A percentile compares a stretch with the other conserved stretches of the same genome.
phyloP scores from a whole-genome alignment of 1,140 invertebrate genomes.

The Atta colombica region DNA sequence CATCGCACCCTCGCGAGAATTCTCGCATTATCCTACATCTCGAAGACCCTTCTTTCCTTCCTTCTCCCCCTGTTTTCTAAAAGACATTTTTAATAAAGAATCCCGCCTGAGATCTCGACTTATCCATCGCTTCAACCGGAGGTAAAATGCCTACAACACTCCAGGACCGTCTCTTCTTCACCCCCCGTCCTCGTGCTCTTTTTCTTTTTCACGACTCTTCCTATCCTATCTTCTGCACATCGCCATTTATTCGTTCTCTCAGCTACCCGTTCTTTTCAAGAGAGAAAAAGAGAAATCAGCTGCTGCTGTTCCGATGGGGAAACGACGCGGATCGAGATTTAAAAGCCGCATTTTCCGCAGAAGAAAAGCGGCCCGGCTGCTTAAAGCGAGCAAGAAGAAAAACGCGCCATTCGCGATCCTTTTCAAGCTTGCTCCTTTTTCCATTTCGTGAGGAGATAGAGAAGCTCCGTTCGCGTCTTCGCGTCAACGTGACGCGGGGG shows the following conservation, averaged over 20 bases:
- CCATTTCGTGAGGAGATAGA: conserved; percentile 50
- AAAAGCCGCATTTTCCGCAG: conserved; percentile 71
- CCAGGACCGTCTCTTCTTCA: conserved; percentile 10
- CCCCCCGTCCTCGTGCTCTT: not conserved
- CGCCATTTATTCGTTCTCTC: conserved; percentile 44
- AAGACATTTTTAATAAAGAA: conserved; percentile 75
- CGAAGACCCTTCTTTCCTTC: not conserved
- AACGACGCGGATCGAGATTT: conserved; percentile 73
- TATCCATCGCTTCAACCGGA: conserved; percentile 52
- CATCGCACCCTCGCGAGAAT: conserved; percentile 38
- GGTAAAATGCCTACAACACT: conserved; percentile 44
- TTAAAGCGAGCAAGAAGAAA: conserved; percentile 67
- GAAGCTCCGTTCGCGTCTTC: conserved; percentile 28
- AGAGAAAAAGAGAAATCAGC: conserved; percentile 27
- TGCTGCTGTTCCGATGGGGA: conserved; percentile 57
- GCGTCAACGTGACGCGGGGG: conserved; percentile 3
- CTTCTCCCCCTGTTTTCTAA: conserved; percentile 23
- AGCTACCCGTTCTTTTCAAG: conserved; percentile 6
- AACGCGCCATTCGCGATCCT: conserved; percentile 66
- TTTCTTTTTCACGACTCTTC: not conserved
- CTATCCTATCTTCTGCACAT: not conserved
- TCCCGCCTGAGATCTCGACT: conserved; percentile 61
- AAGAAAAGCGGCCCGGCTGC: conserved; percentile 63
- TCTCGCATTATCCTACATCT: conserved; percentile 47
- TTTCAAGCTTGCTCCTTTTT: conserved; percentile 61